These are phyloP conservation scores for Brachionus paranguensis DNA, from an alignment of 1,140 invertebrate genomes.

Conservation along the genomic window DNA sequence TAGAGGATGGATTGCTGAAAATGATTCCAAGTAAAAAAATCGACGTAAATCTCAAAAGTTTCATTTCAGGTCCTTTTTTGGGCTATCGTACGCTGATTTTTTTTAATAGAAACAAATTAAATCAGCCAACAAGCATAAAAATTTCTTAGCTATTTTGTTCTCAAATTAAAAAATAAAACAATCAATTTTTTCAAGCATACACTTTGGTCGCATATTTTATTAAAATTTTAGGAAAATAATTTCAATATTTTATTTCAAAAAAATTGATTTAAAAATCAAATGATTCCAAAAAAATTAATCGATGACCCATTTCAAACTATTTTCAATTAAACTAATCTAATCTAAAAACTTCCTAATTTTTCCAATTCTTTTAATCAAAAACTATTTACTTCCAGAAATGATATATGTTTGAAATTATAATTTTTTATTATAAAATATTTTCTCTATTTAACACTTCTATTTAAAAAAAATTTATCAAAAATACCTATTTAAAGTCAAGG, in stretches of 20 bases:
- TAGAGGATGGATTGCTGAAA: not conserved
- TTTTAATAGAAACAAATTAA: not conserved
- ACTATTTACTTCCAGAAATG: not conserved
- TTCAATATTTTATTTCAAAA: not conserved
- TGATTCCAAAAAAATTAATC: not conserved
- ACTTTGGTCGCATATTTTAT: not conserved
- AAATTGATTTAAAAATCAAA: not conserved
- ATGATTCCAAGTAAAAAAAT: not conserved
- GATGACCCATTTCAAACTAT: not conserved
- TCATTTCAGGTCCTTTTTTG: not conserved
- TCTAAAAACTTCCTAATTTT: not conserved
- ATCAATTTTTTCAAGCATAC: not conserved
- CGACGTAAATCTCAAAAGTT: not conserved
- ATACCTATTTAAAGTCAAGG: not conserved
- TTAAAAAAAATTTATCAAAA: not conserved
- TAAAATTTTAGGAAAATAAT: conserved; percentile 1
- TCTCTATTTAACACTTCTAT: not conserved
- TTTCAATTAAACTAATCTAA: not conserved
- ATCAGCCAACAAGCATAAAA: not conserved
- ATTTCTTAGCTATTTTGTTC: not conserved
- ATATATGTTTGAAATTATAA: not conserved
- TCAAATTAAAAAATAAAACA: not conserved
- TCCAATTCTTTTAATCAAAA: not conserved
- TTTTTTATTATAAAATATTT: not conserved
- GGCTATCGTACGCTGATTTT: not conserved